Percentiles rank a stretch among this genome's conserved stretches.
These are phyloP conservation scores for Melanotus villosus DNA, from an alignment of 2,888 invertebrate genomes.

Conservation along the genomic window DNA sequence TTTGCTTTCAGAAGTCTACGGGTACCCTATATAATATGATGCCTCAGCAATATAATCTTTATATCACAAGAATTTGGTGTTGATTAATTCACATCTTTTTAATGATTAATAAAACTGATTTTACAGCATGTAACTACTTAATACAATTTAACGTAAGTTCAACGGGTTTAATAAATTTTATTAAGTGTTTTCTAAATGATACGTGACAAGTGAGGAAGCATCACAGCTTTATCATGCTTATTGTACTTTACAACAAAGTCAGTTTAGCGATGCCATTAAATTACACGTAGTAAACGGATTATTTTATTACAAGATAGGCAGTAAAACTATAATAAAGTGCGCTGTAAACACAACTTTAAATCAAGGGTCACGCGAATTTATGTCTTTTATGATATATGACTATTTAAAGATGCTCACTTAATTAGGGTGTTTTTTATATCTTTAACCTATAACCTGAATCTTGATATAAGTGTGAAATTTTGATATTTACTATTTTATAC, in stretches of 20 bases:
- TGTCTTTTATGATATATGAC: conserved; percentile 50
- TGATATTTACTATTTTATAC: not conserved
- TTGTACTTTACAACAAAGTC: conserved; percentile 54
- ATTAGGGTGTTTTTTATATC: conserved; percentile 38
- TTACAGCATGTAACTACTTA: conserved; percentile 29
- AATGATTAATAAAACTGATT: conserved; percentile 43
- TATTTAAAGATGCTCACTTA: conserved; percentile 45
- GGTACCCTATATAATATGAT: too few species aligned
- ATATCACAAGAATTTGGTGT: not conserved
- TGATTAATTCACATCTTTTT: conserved; percentile 20
- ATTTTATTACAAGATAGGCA: conserved; percentile 62
- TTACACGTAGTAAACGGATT: conserved; percentile 63
- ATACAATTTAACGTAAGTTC: conserved; percentile 28
- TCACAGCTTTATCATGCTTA: conserved; percentile 36
- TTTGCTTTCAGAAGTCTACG: too few species aligned
- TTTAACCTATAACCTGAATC: conserved; percentile 30
- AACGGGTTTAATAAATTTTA: conserved; percentile 35
- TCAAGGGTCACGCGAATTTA: conserved; percentile 60
- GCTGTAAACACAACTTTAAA: conserved; percentile 59
- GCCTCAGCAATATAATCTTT: too few species aligned
- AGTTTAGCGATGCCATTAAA: conserved; percentile 57
- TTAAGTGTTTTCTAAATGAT: conserved; percentile 35
- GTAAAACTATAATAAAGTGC: conserved; percentile 63
- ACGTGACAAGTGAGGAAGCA: conserved; percentile 31
- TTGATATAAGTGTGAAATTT: conserved; percentile 21